Evolutionary conservation across 92 coral and sea anemone species (phyloP), one percentile per base, ranked within the genome.

Genomic region (Umimayanthus chanpuru): DNA sequence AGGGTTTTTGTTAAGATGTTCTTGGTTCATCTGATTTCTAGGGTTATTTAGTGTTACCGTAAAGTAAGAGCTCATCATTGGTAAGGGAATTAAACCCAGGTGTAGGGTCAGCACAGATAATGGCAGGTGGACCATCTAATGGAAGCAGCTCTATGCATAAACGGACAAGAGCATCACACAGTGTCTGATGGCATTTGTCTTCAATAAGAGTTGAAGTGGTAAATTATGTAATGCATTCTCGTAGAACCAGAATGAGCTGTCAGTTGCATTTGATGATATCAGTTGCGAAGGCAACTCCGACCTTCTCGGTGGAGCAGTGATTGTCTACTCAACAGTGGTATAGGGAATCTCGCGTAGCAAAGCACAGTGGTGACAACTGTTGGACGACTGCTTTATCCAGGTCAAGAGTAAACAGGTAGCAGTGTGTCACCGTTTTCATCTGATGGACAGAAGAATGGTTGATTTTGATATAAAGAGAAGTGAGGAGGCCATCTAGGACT

Each of bases 1-100:
- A 4, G 79, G 85, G 77, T 88, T 88, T 61, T 88, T 88, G 85
- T 80, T 80, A 32, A 32, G 68, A 18, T 26, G 29, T 88, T 88
- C 36, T 88, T 88, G 44, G 73, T 39, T 70, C 68, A 26, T 9
- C 86, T 81, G 23, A 88, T 32, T 53, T 88, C 89, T 28, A 80
- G 53, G 32, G 90, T 67, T 39, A 87, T 76, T 0, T 64, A 40
- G 58, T 87, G 85, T 14, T 55, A 47, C 18, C 39, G 75, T 61
- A 87, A 75, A 12, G 75, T 61, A 87, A 75, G n/a, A 87, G 74
- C 41, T 47, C 21, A 30, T 86, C 85, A 23, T 86, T 39, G 43
- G 39, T 23, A 49, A 77, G 44, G 4, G 89, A 43, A 32, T 29
- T 73, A 73, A 68, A 73, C 78, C 43, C 44, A 32, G 47, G 78